These are phyloP conservation scores for Nasonia oneida DNA, from an alignment of 2,888 invertebrate species.

Conservation along the genomic window DNA sequence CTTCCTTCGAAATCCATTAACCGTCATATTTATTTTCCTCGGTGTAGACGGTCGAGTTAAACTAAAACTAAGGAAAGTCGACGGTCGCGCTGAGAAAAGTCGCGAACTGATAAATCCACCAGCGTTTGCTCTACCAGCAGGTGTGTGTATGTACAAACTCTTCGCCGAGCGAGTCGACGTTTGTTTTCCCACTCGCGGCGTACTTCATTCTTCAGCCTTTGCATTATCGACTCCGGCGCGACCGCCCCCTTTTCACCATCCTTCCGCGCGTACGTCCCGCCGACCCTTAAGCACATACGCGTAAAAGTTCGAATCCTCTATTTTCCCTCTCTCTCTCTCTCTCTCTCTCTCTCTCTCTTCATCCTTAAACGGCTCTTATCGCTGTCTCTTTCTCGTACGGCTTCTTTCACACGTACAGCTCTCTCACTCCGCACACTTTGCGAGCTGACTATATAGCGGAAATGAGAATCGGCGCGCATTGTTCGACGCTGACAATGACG, in stretches of 20 bases:
- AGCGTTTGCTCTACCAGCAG: not conserved
- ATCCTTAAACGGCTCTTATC: constrained; percentile 8
- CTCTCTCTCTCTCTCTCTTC: not conserved
- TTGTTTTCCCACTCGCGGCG: not conserved
- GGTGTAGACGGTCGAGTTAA: not conserved
- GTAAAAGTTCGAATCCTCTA: constrained; percentile 3
- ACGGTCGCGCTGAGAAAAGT: not conserved
- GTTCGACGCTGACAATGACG: constrained; percentile 51
- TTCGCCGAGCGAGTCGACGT: not conserved
- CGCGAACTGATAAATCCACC: constrained; percentile 3
- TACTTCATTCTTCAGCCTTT: constrained; percentile 14
- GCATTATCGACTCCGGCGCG: not conserved
- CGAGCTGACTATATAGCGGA: not conserved
- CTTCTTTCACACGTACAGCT: not conserved
- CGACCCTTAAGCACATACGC: not conserved
- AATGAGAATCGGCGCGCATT: constrained; percentile 55
- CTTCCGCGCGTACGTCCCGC: not conserved
- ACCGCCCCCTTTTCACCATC: not conserved
- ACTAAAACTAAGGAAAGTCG: constrained; percentile 4
- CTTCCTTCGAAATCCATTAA: not conserved
- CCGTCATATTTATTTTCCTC: not conserved
- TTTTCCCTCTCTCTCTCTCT: not conserved
- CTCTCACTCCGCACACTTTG: not conserved
- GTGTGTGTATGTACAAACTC: constrained; percentile 7
- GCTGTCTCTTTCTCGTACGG: not conserved